phyloP scores from a whole-genome alignment of 2,113 vertebrate genomes.

The Brachyistius frenatus region DNA sequence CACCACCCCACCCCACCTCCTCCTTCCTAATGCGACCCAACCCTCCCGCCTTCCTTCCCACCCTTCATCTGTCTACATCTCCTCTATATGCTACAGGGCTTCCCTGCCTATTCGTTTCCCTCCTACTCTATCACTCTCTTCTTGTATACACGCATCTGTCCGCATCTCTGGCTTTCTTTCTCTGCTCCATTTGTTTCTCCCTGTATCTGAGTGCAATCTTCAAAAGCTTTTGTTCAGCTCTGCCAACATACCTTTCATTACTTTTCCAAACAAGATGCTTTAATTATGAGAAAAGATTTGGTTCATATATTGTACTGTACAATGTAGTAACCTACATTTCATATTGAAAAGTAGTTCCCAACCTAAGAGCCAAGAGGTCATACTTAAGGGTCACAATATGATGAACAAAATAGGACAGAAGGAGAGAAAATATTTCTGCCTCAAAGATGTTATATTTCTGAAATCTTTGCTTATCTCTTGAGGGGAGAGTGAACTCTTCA shows the following conservation, averaged over 20 bases:
- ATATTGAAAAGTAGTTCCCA: background rate
- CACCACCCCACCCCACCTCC: conserved; percentile 40
- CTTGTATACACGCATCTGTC: conserved; percentile 44
- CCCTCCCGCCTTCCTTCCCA: conserved; percentile 33
- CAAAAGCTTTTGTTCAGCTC: conserved; percentile 23
- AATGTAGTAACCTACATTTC: background rate
- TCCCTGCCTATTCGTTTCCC: conserved; percentile 51
- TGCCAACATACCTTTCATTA: background rate
- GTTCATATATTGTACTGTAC: background rate
- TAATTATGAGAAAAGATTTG: background rate
- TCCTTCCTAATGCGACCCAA: conserved; percentile 25
- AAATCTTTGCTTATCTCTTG: too few relatives aligned
- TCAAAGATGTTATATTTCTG: background rate
- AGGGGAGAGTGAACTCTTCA: too few relatives aligned
- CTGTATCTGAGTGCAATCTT: background rate
- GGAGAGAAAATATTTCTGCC: background rate
- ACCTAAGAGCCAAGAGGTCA: background rate
- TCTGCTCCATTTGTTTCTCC: conserved; percentile 19
- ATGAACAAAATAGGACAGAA: conserved; percentile 8
- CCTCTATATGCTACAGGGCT: conserved; percentile 42
- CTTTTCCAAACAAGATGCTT: conserved; percentile 2
- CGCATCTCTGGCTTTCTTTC: conserved; percentile 23
- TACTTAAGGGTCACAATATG: background rate
- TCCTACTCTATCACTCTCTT: conserved; percentile 46
- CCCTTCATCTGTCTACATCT: conserved; percentile 13